Conservation (phyloP, 2,797 vertebrate genomes). For the Mus caroli region DNA sequence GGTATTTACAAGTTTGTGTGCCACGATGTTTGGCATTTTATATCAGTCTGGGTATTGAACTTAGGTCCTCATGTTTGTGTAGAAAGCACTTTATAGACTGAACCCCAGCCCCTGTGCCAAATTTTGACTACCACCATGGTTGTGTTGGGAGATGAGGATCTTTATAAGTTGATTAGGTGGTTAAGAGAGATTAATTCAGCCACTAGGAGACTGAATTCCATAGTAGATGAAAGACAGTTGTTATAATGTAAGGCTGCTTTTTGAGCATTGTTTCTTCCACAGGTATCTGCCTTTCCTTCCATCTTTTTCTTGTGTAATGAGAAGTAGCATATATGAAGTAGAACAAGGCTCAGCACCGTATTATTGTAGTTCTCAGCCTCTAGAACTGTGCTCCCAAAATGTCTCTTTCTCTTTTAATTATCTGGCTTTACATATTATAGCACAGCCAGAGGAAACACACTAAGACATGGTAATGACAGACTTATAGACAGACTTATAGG, state of each 20-base stretch:
- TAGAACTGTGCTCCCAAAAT: not conserved
- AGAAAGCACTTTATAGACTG: not conserved
- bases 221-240: not conserved
- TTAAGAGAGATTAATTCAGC: not conserved
- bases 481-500: conserved; percentile 4
- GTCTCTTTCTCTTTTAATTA: not conserved
- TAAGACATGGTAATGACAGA: conserved; percentile 6
- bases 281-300: not conserved
- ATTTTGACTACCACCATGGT: not conserved
- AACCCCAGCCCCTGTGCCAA: not conserved
- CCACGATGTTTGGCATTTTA: not conserved
- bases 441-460: not conserved
- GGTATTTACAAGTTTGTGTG: not conserved
- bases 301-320: not conserved
- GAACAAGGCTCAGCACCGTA: not conserved
- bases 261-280: not conserved
- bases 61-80: not conserved
- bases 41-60: not conserved
- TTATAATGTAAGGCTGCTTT: not conserved
- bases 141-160: not conserved
- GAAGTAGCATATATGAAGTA: not conserved
- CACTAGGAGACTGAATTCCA: not conserved
- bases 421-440: not conserved
- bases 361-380: not conserved
- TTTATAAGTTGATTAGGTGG: not conserved